A percentile compares a stretch with the other conserved stretches of the same genome.
These are phyloP conservation scores for Caenorhabditis japonica DNA, from an alignment of 2,888 invertebrate species.

Conservation along the genomic window DNA sequence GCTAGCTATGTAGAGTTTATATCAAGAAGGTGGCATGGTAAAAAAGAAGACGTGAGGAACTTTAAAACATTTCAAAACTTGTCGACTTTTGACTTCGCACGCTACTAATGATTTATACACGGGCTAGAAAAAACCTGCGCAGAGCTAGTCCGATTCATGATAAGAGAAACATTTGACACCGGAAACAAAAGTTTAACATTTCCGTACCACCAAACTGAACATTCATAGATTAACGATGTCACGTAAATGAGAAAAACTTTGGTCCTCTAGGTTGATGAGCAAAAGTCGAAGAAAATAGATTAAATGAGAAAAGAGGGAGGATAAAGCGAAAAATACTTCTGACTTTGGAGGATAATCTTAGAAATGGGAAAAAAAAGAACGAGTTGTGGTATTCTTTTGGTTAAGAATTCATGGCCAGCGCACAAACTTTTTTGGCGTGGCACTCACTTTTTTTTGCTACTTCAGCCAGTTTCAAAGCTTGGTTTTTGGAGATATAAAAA, in stretches of 20 bases:
- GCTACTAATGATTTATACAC: slow-evolving; percentile 33
- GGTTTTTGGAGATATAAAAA: too few species aligned
- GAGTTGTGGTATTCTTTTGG: slow-evolving; percentile 19
- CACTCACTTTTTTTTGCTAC: too few species aligned
- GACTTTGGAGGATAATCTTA: slow-evolving; percentile 27
- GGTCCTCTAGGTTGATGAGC: too few species aligned
- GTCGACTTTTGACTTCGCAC: slow-evolving; percentile 3
- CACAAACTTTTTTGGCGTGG: slow-evolving; percentile 1
- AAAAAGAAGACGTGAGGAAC: neutral
- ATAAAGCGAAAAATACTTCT: neutral
- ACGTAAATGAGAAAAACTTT: too few species aligned
- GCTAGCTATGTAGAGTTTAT: too few species aligned
- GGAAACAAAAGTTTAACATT: slow-evolving; percentile 17
- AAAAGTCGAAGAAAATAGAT: slow-evolving; percentile 1
- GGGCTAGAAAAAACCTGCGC: neutral
- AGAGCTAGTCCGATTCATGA: slow-evolving; percentile 14
- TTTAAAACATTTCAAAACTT: slow-evolving; percentile 9
- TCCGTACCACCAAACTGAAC: too few species aligned
- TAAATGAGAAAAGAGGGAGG: neutral
- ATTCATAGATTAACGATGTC: too few species aligned
- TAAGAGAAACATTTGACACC: slow-evolving; percentile 9
- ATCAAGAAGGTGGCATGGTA: too few species aligned
- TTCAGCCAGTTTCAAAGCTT: too few species aligned
- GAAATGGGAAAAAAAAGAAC: slow-evolving; percentile 16
- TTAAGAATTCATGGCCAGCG: slow-evolving; percentile 20